These are phyloP conservation scores for Pollenia griseotomentosa DNA, from an alignment of 2,888 invertebrate genomes.

Conservation along the genomic window DNA sequence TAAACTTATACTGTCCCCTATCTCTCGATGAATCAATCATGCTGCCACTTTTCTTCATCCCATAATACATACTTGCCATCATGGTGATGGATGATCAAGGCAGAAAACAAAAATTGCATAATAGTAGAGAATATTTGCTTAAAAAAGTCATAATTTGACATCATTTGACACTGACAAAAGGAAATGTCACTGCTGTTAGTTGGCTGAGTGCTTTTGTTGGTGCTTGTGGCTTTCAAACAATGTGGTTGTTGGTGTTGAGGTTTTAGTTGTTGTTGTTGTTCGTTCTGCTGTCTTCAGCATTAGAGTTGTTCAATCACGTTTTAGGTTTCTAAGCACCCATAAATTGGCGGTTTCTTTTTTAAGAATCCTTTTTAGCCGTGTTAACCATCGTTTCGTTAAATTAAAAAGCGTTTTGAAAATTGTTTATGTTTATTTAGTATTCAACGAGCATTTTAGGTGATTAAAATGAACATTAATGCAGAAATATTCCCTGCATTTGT, in stretches of 20 bases:
- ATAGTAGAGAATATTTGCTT: slow-evolving; percentile 67
- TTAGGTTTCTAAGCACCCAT: slow-evolving; percentile 71
- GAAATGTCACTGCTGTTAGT: slow-evolving; percentile 74
- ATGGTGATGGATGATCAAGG: slow-evolving; percentile 49
- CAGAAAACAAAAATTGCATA: slow-evolving; percentile 66
- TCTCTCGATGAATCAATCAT: background rate
- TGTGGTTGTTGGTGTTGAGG: slow-evolving; percentile 11
- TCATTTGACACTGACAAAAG: slow-evolving; percentile 75
- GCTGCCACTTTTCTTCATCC: background rate
- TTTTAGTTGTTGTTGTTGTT: slow-evolving; percentile 17
- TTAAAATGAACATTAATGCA: slow-evolving; percentile 70
- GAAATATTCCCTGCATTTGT: slow-evolving; percentile 59
- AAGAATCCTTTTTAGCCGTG: slow-evolving; percentile 63
- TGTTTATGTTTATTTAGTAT: slow-evolving; percentile 69
- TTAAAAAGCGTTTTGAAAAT: slow-evolving; percentile 53
- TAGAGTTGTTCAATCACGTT: slow-evolving; percentile 69
- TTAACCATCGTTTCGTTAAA: slow-evolving; percentile 25
- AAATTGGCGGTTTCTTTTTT: slow-evolving; percentile 72
- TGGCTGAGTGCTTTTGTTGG: slow-evolving; percentile 43
- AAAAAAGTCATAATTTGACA: slow-evolving; percentile 73
- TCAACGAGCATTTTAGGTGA: slow-evolving; percentile 71
- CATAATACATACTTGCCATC: background rate
- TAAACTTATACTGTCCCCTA: background rate
- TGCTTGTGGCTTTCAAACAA: slow-evolving; percentile 3
- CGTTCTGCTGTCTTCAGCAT: slow-evolving; percentile 34